phyloP scores from a whole-genome alignment of 2,797 vertebrate genomes.

The Denticeps clupeoides region DNA sequence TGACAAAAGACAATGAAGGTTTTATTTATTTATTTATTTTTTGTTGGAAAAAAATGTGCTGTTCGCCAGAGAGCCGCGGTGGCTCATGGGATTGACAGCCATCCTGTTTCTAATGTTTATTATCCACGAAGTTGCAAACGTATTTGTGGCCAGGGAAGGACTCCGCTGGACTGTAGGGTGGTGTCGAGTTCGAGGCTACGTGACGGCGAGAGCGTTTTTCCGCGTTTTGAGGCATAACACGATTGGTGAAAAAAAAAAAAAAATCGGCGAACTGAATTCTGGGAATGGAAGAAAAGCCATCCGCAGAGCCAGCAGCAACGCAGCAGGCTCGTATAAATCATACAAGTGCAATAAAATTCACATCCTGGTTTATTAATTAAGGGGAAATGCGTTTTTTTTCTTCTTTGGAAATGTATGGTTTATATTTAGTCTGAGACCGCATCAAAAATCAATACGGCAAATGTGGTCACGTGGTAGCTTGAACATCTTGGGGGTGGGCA shows the following conservation, averaged over 20 bases:
- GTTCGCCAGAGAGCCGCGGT: constrained; percentile 19
- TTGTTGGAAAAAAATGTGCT: too few relatives aligned
- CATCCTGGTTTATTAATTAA: too few relatives aligned
- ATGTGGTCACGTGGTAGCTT: constrained; percentile 49
- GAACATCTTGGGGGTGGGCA: constrained; percentile 47
- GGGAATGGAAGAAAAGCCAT: constrained; percentile 14
- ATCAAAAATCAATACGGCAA: constrained; percentile 36
- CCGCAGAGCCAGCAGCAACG: neutral
- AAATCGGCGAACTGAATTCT: constrained; percentile 24
- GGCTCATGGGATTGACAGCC: constrained; percentile 24
- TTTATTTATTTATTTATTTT: too few relatives aligned
- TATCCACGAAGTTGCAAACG: constrained; percentile 7
- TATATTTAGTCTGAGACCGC: constrained; percentile 3
- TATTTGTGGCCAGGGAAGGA: neutral
- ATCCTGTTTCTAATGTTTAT: neutral
- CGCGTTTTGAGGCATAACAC: too few relatives aligned
- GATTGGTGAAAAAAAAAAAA: neutral
- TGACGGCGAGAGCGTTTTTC: too few relatives aligned
- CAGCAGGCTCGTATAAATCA: neutral
- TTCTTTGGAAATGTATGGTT: too few relatives aligned
- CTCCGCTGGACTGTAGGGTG: too few relatives aligned
- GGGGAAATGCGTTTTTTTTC: too few relatives aligned
- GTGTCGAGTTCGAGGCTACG: too few relatives aligned
- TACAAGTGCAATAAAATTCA: too few relatives aligned
- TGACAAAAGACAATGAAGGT: too few relatives aligned